These are phyloP conservation scores for Platycheirus rosarum DNA, from an alignment of 2,888 invertebrate genomes.

Conservation along the genomic window DNA sequence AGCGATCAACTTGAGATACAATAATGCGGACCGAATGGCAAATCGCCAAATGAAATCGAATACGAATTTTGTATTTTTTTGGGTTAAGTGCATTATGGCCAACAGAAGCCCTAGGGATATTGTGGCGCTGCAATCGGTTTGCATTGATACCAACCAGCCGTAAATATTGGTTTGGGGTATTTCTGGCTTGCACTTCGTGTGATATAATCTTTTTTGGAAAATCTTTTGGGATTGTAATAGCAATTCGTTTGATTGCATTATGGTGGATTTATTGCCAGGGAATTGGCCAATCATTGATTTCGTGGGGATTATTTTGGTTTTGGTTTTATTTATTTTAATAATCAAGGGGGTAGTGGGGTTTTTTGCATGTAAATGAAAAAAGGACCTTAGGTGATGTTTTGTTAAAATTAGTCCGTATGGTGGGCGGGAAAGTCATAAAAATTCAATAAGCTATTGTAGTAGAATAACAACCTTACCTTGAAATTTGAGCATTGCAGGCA, in stretches of 20 bases:
- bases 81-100: slow-evolving; percentile 70
- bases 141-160: slow-evolving; percentile 4
- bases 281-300: slow-evolving; percentile 69
- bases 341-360: slow-evolving; percentile 9
- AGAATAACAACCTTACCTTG: background rate
- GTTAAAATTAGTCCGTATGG: background rate
- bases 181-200: slow-evolving; percentile 44
- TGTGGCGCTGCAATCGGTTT: slow-evolving; percentile 48
- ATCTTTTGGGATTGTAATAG: slow-evolving; percentile 66
- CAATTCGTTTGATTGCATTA: slow-evolving; percentile 71
- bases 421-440: slow-evolving; percentile 29
- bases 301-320: slow-evolving; percentile 44
- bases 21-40: slow-evolving; percentile 38
- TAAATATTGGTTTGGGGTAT: slow-evolving; percentile 14
- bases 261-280: slow-evolving; percentile 63
- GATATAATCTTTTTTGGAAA: slow-evolving; percentile 57
- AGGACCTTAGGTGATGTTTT: slow-evolving; percentile 18
- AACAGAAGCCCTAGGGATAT: slow-evolving; percentile 70
- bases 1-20: slow-evolving; percentile 51
- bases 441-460: background rate
- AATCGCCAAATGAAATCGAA: slow-evolving; percentile 65
- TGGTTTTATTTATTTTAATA: slow-evolving; percentile 20
- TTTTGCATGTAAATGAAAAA: slow-evolving; percentile 17
- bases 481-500: too few relatives aligned
- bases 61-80: slow-evolving; percentile 43